phyloP scores from a whole-genome alignment of 64 coral and sea anemone genomes.

The Stichodactyla helianthus region DNA sequence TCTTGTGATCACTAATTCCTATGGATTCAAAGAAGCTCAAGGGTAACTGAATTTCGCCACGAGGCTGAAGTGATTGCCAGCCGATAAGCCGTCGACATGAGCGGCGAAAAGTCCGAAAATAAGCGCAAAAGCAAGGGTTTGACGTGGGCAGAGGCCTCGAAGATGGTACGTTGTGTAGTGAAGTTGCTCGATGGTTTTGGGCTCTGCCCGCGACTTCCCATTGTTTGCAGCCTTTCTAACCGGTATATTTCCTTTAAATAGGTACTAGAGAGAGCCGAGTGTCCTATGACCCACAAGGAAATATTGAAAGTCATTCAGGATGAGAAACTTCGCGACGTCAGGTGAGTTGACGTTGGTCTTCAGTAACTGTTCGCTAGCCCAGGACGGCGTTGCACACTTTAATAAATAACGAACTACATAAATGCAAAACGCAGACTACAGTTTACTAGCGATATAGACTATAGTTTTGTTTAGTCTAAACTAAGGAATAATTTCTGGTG shows the following conservation, averaged over 20 bases:
- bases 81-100: constrained; percentile 29
- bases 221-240: neutral
- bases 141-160: constrained; percentile 69
- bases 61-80: neutral
- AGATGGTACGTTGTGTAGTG: constrained; percentile 29
- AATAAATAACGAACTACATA: neutral
- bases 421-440: neutral
- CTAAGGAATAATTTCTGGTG: neutral
- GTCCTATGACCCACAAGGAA: constrained; percentile 81
- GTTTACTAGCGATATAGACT: neutral
- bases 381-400: neutral
- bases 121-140: constrained; percentile 60
- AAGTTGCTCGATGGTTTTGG: neutral
- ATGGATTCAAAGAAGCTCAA: constrained; percentile 8
- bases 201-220: neutral
- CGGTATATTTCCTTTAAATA: constrained; percentile 8
- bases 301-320: constrained; percentile 84
- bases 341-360: constrained; percentile 39
- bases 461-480: neutral
- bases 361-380: neutral
- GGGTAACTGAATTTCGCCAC: neutral
- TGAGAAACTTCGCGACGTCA: constrained; percentile 82
- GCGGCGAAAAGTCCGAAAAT: constrained; percentile 43
- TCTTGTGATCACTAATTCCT: constrained; percentile 22
- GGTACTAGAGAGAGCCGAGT: constrained; percentile 65